Evolutionary conservation across 1,140 invertebrate genomes (phyloP), one percentile per base, ranked within the genome.

Genomic region (Maconellicoccus hirsutus): DNA sequence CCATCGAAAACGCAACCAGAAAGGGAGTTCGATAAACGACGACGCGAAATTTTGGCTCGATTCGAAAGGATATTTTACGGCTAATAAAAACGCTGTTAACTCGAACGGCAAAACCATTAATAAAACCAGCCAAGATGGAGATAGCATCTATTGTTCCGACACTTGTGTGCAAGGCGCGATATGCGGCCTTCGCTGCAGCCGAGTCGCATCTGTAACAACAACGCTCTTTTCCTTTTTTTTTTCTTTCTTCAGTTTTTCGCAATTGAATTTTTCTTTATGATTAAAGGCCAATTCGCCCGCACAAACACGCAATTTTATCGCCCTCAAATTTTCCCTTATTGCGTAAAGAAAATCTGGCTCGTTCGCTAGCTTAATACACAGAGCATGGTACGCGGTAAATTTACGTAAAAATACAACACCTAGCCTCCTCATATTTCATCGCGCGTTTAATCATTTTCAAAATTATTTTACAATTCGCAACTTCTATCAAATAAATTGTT

Each of bases 11-110:
- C n/a, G n/a, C n/a, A n/a, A n/a, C n/a, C n/a, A 42, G 39, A n/a
- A n/a, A n/a, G n/a, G n/a, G n/a, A n/a, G n/a, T 66, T 25, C 61
- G 22, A 66, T 66, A 66, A 66, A 66, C 21, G 52, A 4, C 4
- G n/a, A n/a, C 4, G 21, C 19, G 22, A 26, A 66, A 66, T 66
- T 66, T 26, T 66, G 21, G 61, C 61, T 66, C 61, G 25, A 66
- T 26, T 66, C n/a, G 22, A 66, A 66, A 66, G 25, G 61, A 66
- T 66, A 66, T 66, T 66, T 66, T 66, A 66, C 61, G 61, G 61
- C 10, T 26, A 66, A 66, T 66, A 66, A 66, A 66, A 66, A 66
- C 61, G 61, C 10, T 66, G 61, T 66, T 66, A 66, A 66, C 22
- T 66, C 10, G 7, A 19, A 66, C 21, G 61, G 12, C 7, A 66